Conservation (phyloP, 2,888 invertebrate genomes). For the Thalpophila matura region DNA sequence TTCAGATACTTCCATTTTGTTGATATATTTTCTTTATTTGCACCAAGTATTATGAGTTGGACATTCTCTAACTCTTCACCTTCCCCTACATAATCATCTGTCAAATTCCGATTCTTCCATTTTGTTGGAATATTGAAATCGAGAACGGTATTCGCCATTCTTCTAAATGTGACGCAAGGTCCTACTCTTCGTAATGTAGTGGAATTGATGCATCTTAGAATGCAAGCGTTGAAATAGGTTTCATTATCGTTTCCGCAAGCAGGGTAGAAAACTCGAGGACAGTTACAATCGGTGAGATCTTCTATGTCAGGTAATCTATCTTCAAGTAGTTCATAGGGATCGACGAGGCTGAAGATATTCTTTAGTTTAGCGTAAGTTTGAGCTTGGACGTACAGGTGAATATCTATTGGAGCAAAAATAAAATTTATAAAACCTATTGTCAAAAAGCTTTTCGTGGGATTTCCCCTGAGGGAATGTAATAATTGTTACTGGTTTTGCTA, state of each 20-base stretch:
- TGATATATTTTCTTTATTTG: constrained; percentile 8
- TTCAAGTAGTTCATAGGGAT: constrained; percentile 19
- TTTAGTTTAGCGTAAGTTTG: rapidly evolving
- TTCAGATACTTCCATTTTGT: constrained; percentile 7
- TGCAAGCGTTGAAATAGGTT: constrained; percentile 69
- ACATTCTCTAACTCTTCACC: not conserved
- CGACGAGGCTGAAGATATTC: not conserved
- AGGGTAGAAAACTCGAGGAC: constrained; percentile 71
- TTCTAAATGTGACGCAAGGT: constrained; percentile 67
- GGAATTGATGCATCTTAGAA: constrained; percentile 62
- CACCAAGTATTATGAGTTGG: not conserved
- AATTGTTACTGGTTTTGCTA: no score
- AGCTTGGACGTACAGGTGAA: not conserved
- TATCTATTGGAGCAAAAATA: constrained; percentile 15
- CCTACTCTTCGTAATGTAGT: constrained; percentile 52
- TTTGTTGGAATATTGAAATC: constrained; percentile 13
- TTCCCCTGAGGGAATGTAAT: no score
- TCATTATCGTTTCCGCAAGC: constrained; percentile 58
- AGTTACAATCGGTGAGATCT: constrained; percentile 12
- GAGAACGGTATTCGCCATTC: not conserved
- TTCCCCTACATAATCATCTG: not conserved
- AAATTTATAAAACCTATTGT: no score
- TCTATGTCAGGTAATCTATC: not conserved
- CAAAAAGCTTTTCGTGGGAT: no score
- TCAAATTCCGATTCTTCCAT: not conserved